phyloP scores from a whole-genome alignment of 37 sponge, comb jelly and placozoan genomes.

The Crambe crambe region DNA sequence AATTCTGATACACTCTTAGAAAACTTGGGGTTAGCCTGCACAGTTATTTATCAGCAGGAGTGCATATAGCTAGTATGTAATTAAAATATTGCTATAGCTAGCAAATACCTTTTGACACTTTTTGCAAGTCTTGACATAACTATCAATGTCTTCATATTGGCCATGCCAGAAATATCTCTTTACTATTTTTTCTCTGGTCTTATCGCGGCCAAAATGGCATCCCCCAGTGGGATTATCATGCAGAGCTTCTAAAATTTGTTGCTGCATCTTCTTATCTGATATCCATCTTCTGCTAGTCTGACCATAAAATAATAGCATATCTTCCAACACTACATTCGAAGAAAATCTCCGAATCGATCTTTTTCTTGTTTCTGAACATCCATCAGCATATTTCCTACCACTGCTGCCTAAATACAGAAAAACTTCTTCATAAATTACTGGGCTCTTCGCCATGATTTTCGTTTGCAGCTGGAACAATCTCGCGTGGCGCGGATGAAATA shows the following conservation, averaged over 20 bases:
- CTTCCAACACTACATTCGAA: neutral
- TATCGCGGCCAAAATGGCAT: conserved; percentile 26
- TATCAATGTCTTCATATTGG: conserved; percentile 18
- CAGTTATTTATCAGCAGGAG: neutral
- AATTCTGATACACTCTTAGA: conserved; percentile 14
- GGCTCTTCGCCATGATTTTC: neutral
- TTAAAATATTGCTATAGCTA: neutral
- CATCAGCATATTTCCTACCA: neutral
- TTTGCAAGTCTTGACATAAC: conserved; percentile 11
- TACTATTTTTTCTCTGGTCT: too few relatives aligned
- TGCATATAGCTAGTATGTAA: neutral
- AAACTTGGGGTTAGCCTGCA: conserved; percentile 27
- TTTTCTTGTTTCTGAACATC: neutral
- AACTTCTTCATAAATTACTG: neutral
- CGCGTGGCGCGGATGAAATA: too few relatives aligned
- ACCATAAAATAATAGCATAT: neutral
- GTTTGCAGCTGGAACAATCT: too few relatives aligned
- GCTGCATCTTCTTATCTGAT: neutral
- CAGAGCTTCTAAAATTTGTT: neutral
- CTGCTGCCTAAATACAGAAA: neutral
- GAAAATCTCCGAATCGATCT: neutral
- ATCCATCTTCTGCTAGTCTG: conserved; percentile 1
- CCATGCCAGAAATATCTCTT: conserved; percentile 34
- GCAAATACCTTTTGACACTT: conserved; percentile 8
- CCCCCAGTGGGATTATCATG: conserved; percentile 15